Evolutionary conservation across 2,888 invertebrate species (phyloP).

Genomic region (Glaucopsyche alexis): DNA sequence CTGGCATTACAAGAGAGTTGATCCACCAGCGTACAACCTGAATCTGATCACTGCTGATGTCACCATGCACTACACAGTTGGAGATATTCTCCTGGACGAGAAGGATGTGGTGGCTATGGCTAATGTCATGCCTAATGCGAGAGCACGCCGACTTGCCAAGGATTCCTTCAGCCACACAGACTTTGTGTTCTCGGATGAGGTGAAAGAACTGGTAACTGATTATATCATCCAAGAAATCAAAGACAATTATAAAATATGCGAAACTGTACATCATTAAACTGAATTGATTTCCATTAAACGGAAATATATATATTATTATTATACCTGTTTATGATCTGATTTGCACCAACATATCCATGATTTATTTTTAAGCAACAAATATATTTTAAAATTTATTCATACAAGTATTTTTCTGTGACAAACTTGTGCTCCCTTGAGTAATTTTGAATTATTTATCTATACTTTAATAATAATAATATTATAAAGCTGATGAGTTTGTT

Average conservation of each 20-base stretch:
- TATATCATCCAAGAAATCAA: conserved; percentile 40
- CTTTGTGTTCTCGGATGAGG: conserved; percentile 40
- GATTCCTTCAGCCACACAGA: conserved; percentile 42
- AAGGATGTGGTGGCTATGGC: conserved; percentile 44
- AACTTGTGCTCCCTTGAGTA: neutral
- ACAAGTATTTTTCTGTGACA: neutral
- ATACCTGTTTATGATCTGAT: conserved; percentile 18
- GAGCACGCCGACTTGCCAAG: conserved; percentile 38
- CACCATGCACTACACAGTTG: conserved; percentile 42
- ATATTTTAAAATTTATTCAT: neutral
- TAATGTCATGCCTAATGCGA: conserved; percentile 38
- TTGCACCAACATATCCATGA: neutral
- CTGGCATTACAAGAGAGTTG: conserved; percentile 37
- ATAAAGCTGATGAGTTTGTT: no score
- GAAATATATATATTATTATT: neutral
- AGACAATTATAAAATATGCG: conserved; percentile 30
- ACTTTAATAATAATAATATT: no score
- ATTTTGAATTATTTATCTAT: neutral
- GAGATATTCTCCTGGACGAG: conserved; percentile 41
- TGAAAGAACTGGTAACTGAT: conserved; percentile 39
- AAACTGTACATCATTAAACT: neutral
- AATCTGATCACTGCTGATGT: conserved; percentile 39
- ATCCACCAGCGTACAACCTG: conserved; percentile 42
- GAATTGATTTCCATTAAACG: neutral
- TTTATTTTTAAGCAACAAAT: neutral